phyloP scores from a whole-genome alignment of 2,888 invertebrate genomes.

The Spodoptera littoralis region DNA sequence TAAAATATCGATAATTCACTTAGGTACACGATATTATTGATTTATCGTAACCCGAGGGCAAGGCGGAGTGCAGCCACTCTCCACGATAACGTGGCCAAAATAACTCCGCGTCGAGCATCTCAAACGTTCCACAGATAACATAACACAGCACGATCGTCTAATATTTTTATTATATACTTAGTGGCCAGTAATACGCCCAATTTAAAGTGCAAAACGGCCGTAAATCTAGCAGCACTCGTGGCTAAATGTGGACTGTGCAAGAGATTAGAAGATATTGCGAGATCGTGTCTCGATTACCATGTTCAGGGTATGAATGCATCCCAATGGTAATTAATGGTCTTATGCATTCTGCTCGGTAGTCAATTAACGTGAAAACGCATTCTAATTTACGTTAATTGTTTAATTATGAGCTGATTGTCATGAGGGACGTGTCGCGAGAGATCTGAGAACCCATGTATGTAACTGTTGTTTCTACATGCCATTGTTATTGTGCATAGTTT shows the following conservation, averaged over 20 bases:
- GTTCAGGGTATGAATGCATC: slow-evolving; percentile 56
- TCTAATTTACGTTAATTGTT: slow-evolving; percentile 68
- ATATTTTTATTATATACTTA: slow-evolving; percentile 69
- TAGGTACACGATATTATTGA: slow-evolving; percentile 78
- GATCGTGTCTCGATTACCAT: slow-evolving; percentile 64
- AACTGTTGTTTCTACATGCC: slow-evolving; percentile 48
- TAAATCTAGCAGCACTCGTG: slow-evolving; percentile 51
- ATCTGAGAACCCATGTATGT: slow-evolving; percentile 57
- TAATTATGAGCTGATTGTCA: slow-evolving; percentile 68
- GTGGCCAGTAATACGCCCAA: slow-evolving; percentile 54
- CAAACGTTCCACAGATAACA: slow-evolving; percentile 76
- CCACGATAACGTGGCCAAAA: slow-evolving; percentile 85
- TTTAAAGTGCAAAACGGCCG: slow-evolving; percentile 58
- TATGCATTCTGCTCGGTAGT: slow-evolving; percentile 57
- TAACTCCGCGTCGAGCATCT: slow-evolving; percentile 79
- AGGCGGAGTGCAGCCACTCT: slow-evolving; percentile 72
- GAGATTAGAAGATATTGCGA: slow-evolving; percentile 45
- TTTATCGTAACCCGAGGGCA: slow-evolving; percentile 80
- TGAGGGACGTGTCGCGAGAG: slow-evolving; percentile 58
- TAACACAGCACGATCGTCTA: slow-evolving; percentile 62
- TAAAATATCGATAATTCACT: slow-evolving; percentile 76
- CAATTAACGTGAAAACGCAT: slow-evolving; percentile 71
- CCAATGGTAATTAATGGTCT: slow-evolving; percentile 54
- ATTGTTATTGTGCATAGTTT: slow-evolving; percentile 32
- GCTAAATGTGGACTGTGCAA: slow-evolving; percentile 39